phyloP scores from a whole-genome alignment of 2,797 vertebrate genomes.

The Tokudaia tokunoshimensis region DNA sequence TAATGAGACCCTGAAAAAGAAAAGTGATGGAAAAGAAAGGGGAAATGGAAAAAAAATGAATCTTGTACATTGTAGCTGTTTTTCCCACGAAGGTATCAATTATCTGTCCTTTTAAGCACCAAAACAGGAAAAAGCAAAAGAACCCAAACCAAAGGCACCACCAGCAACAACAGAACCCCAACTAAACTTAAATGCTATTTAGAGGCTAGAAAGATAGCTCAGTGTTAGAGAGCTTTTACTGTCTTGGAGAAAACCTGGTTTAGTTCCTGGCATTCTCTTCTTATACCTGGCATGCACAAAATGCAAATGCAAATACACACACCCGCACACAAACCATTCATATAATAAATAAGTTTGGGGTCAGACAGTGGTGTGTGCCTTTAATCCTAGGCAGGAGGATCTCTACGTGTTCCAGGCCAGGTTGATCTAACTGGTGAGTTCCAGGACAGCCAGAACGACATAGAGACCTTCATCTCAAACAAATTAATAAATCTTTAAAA shows the following conservation, averaged over 20 bases:
- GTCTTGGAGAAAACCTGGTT: not conserved
- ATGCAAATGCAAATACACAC: not conserved
- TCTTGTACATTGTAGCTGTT: not conserved
- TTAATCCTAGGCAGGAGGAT: not conserved
- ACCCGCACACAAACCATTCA: not conserved
- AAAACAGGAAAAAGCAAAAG: not conserved
- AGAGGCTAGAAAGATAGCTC: not conserved
- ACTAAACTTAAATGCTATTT: not conserved
- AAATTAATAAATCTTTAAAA: not conserved
- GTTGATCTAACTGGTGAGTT: not conserved
- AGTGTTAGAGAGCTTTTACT: too few species aligned
- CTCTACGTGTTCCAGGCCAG: not conserved
- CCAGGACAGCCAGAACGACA: not conserved
- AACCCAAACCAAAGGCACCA: not conserved
- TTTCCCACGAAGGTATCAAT: not conserved
- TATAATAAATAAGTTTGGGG: not conserved
- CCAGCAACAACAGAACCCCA: not conserved
- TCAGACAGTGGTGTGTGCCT: not conserved
- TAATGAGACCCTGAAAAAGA: not conserved
- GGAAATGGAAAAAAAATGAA: not conserved
- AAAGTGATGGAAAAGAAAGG: not conserved
- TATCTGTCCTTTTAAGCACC: not conserved
- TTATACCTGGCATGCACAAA: not conserved
- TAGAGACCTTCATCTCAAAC: not conserved
- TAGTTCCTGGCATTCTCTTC: not conserved